phyloP scores from a whole-genome alignment of 2,888 invertebrate species.

The Xylota sylvarum region DNA sequence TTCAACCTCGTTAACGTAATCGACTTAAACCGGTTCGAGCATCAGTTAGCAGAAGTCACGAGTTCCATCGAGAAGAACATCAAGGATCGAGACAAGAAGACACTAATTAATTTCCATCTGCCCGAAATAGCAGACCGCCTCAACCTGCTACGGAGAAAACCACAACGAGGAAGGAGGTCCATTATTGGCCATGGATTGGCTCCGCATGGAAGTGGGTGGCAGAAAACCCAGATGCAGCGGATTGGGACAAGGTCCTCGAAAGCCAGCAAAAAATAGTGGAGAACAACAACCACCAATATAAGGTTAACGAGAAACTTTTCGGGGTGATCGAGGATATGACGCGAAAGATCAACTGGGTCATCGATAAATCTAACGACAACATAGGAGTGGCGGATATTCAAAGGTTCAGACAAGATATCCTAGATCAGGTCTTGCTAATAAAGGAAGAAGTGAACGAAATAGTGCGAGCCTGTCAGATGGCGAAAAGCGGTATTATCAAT shows the following conservation, averaged over 20 bases:
- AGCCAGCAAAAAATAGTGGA: background rate
- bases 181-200: background rate
- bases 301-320: background rate
- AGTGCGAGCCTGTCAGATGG: background rate
- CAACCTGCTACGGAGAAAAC: background rate
- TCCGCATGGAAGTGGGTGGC: background rate
- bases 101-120: background rate
- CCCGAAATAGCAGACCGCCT: background rate
- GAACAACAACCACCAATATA: too few relatives aligned
- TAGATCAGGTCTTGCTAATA: too few relatives aligned
- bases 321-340: too few relatives aligned
- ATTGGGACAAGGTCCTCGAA: background rate
- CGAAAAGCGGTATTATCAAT: too few relatives aligned
- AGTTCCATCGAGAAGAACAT: too few relatives aligned
- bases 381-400: too few relatives aligned
- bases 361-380: too few relatives aligned
- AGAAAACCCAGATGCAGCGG: background rate
- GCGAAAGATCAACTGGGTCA: too few relatives aligned
- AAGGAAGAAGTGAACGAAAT: too few relatives aligned
- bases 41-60: background rate
- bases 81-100: background rate
- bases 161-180: background rate
- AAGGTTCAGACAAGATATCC: too few relatives aligned
- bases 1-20: too few relatives aligned
- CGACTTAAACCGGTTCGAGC: too few relatives aligned